Base-by-base conservation (phyloP, 2,797 vertebrate genomes). In the Lutjanus argentimaculatus region DNA sequence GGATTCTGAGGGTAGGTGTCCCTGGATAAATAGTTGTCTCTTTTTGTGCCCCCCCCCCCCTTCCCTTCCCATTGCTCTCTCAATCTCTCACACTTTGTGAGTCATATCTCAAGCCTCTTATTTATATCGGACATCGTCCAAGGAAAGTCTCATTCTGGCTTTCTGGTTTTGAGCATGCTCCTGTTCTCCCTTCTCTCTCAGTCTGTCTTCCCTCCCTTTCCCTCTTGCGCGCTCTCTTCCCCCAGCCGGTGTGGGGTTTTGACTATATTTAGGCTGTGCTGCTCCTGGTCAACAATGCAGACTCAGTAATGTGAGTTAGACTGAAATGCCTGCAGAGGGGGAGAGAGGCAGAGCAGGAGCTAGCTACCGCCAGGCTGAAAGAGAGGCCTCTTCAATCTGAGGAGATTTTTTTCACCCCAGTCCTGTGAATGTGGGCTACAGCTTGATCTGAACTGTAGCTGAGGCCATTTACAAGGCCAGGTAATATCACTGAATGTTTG, bases 251-350 rank as follows among this genome's bases (percentile, higher is more conserved):
- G 84, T 94, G 94, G 52, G 88, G 80, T 93, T 95, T 93, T 96
- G 95, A 96, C 97, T 98, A 97, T 97, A 97, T 97, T 97, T 98
- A 98, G 97, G 93, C 95, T 93, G 93, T 82, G 86, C 92, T 80
- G 88, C 93, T 92, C 90, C 92, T 89, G 84, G 91, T 94, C 93
- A 94, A 94, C 94, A 95, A 94, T 95, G 75, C 92, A 91, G 92
- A 94, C 94, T 92, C 92, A 93, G 95, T 96, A 95, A 96, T 94
- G 93, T 90, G 93, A 96, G 96, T 95, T 9, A 87, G 91, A 93
- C 91, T 85, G 89, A 90, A 92, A 92, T 88, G 87, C 81, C 82
- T 69, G 67, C 84, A 75, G 80, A 77, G 82, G 72, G 74, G 57
- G 72, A 83, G 86, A 72, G 89, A 80, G 68, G 80, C 43, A 64